Evolutionary conservation across 2,797 vertebrate genomes (phyloP).

Genomic region (Fistularia tabacaria): DNA sequence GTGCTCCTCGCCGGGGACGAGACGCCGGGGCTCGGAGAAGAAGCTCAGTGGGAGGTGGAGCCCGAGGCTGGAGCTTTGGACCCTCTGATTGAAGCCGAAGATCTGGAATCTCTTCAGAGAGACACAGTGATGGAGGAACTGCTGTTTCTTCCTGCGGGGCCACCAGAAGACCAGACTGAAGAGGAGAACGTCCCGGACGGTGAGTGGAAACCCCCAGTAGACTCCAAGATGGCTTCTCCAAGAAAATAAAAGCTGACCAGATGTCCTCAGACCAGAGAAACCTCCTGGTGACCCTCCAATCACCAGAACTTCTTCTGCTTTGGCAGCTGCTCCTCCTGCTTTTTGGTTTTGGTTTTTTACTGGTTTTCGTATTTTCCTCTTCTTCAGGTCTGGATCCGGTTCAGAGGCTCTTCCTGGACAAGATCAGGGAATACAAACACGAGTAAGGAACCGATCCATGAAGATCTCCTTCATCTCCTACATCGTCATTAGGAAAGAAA

Average conservation of each 20-base stretch:
- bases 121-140: slow-evolving; percentile 23
- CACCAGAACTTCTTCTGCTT: too few species aligned
- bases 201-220: slow-evolving; percentile 6
- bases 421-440: slow-evolving; percentile 80
- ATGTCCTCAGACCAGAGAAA: background rate
- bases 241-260: background rate
- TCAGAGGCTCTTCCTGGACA: slow-evolving; percentile 86
- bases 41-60: too few species aligned
- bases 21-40: too few species aligned
- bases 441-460: too few species aligned
- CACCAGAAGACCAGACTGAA: background rate
- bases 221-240: too few species aligned
- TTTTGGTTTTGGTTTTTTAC: background rate
- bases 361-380: background rate
- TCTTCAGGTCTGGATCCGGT: slow-evolving; percentile 76
- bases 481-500: background rate
- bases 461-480: too few species aligned
- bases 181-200: slow-evolving; percentile 10
- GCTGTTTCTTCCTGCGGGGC: slow-evolving; percentile 6
- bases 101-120: slow-evolving; percentile 17
- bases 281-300: too few species aligned
- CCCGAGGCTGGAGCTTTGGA: background rate
- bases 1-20: too few species aligned
- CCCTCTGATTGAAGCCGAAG: slow-evolving; percentile 5
- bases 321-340: too few species aligned